Conservation (phyloP, 2,888 invertebrate genomes). For the Sphaerophoria taeniata region DNA sequence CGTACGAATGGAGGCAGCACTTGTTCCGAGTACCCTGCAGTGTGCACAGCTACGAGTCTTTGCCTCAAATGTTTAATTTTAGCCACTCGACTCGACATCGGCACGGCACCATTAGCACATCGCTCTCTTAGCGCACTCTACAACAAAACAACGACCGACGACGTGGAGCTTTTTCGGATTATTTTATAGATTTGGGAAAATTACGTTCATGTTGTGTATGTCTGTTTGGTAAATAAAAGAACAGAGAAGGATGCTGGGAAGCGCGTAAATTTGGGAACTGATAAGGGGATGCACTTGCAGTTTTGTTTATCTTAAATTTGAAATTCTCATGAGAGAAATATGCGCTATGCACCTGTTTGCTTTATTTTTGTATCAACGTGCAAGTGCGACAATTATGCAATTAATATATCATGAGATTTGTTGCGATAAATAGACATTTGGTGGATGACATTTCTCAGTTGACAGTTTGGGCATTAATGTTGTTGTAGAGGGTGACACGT, state of each 20-base stretch:
- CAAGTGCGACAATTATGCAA: conserved; percentile 2
- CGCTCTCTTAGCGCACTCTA: conserved; percentile 7
- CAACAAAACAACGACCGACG: neutral
- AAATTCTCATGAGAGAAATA: conserved; percentile 53
- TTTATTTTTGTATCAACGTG: conserved; percentile 3
- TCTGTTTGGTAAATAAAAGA: conserved; percentile 40
- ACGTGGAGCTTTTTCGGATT: conserved; percentile 54
- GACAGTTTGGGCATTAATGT: too few species aligned
- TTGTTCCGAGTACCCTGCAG: conserved; percentile 68
- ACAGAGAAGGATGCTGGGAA: neutral
- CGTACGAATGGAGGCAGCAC: conserved; percentile 68
- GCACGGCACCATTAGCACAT: conserved; percentile 47
- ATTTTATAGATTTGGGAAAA: conserved; percentile 25
- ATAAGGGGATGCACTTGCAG: conserved; percentile 61
- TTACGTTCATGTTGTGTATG: neutral
- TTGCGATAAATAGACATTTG: neutral
- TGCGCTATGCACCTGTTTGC: conserved; percentile 62
- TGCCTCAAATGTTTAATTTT: conserved; percentile 73
- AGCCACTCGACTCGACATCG: conserved; percentile 55
- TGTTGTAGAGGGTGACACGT: too few species aligned
- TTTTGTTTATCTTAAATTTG: conserved; percentile 60
- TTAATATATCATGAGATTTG: conserved; percentile 2
- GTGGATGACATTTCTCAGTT: too few species aligned
- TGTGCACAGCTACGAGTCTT: conserved; percentile 65
- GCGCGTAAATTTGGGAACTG: conserved; percentile 20